phyloP scores from a whole-genome alignment of 1,140 invertebrate species.

The Gryon sp. region DNA sequence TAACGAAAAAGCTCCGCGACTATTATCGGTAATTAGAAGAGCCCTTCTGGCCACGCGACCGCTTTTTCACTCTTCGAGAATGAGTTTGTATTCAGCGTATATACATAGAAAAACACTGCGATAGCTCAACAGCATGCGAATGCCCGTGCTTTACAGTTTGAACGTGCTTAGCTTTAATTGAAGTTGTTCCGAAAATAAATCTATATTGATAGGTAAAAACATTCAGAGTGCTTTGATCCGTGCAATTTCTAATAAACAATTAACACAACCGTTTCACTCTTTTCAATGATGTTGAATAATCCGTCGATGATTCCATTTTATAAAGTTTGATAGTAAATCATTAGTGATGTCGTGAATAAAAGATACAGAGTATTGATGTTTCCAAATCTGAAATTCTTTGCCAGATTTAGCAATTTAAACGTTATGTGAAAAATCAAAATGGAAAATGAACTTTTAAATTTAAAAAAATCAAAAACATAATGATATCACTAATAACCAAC shows the following conservation, averaged over 20 bases:
- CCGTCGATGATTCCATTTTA: slow-evolving; percentile 44
- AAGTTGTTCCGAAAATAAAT: slow-evolving; percentile 40
- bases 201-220: slow-evolving; percentile 54
- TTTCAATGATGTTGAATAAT: slow-evolving; percentile 49
- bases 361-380: slow-evolving; percentile 33
- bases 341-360: slow-evolving; percentile 17
- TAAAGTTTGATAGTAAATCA: slow-evolving; percentile 40
- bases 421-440: slow-evolving; percentile 41
- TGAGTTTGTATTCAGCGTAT: slow-evolving; percentile 46
- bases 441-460: slow-evolving; percentile 24
- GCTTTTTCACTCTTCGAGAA: slow-evolving; percentile 65
- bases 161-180: slow-evolving; percentile 48
- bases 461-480: no score
- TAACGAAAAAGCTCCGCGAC: slow-evolving; percentile 57
- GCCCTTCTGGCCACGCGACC: slow-evolving; percentile 77
- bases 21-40: slow-evolving; percentile 79
- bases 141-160: slow-evolving; percentile 32
- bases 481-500: no score
- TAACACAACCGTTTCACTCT: slow-evolving; percentile 43
- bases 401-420: slow-evolving; percentile 48
- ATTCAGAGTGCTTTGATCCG: slow-evolving; percentile 52
- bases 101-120: slow-evolving; percentile 4
- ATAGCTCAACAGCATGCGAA: slow-evolving; percentile 23
- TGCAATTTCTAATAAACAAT: slow-evolving; percentile 59
- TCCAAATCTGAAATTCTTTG: slow-evolving; percentile 23